Conservation (phyloP, 2,888 invertebrate species). For the Dusona sp. region DNA sequence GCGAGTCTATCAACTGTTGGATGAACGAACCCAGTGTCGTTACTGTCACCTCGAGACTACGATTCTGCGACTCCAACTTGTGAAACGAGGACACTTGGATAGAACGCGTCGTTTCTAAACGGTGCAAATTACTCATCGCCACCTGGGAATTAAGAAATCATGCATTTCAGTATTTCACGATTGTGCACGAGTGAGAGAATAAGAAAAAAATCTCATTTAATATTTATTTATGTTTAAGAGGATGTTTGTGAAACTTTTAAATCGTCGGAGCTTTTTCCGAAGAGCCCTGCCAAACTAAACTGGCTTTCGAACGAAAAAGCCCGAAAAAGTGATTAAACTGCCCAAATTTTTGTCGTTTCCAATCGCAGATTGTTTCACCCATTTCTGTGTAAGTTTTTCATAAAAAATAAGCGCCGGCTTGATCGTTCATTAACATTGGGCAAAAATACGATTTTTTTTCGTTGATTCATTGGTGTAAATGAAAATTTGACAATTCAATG, state of each 20-base stretch:
- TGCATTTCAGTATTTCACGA: neutral
- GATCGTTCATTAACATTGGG: too few relatives aligned
- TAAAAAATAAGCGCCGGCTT: too few relatives aligned
- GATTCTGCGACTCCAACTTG: constrained; percentile 90
- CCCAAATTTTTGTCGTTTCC: too few relatives aligned
- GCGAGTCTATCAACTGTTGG: constrained; percentile 88
- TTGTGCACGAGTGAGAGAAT: neutral
- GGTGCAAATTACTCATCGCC: constrained; percentile 86
- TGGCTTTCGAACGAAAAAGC: too few relatives aligned
- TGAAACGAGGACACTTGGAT: constrained; percentile 88
- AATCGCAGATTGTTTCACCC: too few relatives aligned
- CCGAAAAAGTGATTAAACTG: too few relatives aligned
- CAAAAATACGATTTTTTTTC: neutral
- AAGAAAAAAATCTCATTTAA: neutral
- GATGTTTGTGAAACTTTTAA: neutral
- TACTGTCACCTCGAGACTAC: constrained; percentile 91
- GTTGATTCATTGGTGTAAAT: too few relatives aligned
- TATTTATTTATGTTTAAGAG: neutral
- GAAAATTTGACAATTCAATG: too few relatives aligned
- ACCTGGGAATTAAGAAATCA: constrained; percentile 80
- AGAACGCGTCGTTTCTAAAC: constrained; percentile 88
- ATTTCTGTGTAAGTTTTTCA: too few relatives aligned
- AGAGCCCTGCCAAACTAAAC: too few relatives aligned
- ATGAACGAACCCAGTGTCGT: constrained; percentile 90
- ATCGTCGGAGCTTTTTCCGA: too few relatives aligned